A percentile compares a stretch with the other conserved stretches of the same genome.
These are phyloP conservation scores for Falco novaeseelandiae DNA, from an alignment of 2,797 vertebrate species.

Conservation along the genomic window DNA sequence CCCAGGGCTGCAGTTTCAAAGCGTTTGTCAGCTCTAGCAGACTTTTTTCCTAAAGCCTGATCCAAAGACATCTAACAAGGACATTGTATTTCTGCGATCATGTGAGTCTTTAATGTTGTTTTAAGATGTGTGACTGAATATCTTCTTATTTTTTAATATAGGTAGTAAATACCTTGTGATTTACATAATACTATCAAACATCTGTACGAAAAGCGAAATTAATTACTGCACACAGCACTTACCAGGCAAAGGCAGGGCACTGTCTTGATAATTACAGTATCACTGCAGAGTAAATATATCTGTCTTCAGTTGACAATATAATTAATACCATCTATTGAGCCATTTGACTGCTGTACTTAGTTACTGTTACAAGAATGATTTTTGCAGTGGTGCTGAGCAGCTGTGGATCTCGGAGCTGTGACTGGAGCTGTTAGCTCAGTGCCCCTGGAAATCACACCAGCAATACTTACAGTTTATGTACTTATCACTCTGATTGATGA, in stretches of 20 bases:
- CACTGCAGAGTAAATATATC: constrained; percentile 23
- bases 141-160: neutral
- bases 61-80: neutral
- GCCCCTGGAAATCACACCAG: neutral
- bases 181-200: neutral
- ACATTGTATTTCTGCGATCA: neutral
- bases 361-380: neutral
- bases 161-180: neutral
- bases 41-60: neutral
- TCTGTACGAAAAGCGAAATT: neutral
- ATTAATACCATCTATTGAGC: constrained; percentile 33
- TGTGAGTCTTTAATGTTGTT: neutral
- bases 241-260: neutral
- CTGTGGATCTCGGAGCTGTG: neutral
- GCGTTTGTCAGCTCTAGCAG: neutral
- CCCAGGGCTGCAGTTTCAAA: neutral
- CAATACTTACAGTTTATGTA: neutral
- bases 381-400: neutral
- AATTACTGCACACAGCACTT: constrained; percentile 22
- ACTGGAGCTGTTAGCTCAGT: neutral
- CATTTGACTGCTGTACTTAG: neutral
- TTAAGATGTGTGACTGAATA: neutral
- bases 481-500: neutral
- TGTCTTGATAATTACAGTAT: constrained; percentile 34
- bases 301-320: neutral